A percentile compares a stretch with the other conserved stretches of the same genome.
phyloP scores from a whole-genome alignment of 2,797 vertebrate species.

The Jordanella pulchra region DNA sequence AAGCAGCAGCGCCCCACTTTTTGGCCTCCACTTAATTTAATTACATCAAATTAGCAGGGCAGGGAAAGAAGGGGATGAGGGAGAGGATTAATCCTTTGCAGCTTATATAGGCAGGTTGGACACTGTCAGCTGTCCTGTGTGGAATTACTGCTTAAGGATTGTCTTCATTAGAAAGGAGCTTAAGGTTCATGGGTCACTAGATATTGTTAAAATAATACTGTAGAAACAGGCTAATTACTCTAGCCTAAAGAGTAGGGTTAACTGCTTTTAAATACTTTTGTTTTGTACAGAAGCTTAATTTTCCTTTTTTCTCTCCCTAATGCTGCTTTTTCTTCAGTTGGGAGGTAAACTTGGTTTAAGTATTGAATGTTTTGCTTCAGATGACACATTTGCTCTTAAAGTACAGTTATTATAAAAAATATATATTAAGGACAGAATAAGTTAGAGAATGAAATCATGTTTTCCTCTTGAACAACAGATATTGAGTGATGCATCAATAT shows the following conservation, averaged over 20 bases:
- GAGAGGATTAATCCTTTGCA: constrained; percentile 62
- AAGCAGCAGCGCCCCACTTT: constrained; percentile 63
- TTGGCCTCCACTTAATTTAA: constrained; percentile 75
- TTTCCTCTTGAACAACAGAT: background rate
- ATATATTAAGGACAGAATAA: background rate
- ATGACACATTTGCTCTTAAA: background rate
- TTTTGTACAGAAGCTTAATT: background rate
- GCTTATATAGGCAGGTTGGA: constrained; percentile 72
- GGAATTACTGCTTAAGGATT: constrained; percentile 62
- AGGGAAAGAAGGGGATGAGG: constrained; percentile 24
- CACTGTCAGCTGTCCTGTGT: constrained; percentile 61
- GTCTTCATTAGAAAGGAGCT: constrained; percentile 70
- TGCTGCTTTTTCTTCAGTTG: background rate
- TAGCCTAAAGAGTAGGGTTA: constrained; percentile 22
- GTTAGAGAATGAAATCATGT: background rate
- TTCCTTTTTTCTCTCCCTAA: background rate
- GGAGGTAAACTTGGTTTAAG: background rate
- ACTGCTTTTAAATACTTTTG: constrained; percentile 6
- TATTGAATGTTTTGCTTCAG: background rate
- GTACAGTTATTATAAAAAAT: background rate
- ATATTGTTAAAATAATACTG: constrained; percentile 68
- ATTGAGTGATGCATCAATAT: background rate
- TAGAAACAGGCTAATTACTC: constrained; percentile 56
- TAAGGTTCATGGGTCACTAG: constrained; percentile 67
- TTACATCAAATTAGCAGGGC: constrained; percentile 74